Percentiles rank a stretch among this genome's conserved stretches.
Conservation (phyloP, 2,113 vertebrate species). For the Rhombomys opimus region DNA sequence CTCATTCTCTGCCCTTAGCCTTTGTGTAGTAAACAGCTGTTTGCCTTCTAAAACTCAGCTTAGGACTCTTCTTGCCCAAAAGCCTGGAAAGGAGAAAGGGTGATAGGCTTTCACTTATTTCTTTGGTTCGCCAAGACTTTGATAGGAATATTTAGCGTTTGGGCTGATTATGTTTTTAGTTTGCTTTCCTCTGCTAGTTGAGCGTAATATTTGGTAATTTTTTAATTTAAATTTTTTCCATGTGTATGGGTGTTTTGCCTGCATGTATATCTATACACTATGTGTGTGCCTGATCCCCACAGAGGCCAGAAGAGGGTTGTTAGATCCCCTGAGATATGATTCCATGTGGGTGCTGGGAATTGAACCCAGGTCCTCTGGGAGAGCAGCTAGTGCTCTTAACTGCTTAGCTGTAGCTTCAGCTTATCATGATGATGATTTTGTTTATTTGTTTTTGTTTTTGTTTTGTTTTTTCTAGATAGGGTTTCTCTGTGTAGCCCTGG, state of each 20-base stretch:
- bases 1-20: not conserved
- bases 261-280: not conserved
- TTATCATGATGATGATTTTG: not conserved
- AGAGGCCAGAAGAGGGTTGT: not conserved
- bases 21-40: constrained; percentile 37
- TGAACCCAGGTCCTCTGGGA: not conserved
- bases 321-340: not conserved
- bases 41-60: constrained; percentile 54
- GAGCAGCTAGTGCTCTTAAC: not conserved
- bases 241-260: not conserved
- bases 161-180: constrained; percentile 25
- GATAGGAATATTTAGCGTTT: not conserved
- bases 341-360: not conserved
- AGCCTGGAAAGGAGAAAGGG: not conserved
- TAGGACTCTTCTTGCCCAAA: not conserved
- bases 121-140: not conserved
- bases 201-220: not conserved
- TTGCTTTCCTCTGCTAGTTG: not conserved
- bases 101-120: not conserved
- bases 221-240: not conserved
- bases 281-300: not conserved
- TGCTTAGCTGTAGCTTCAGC: not conserved
- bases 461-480: not conserved
- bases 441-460: not conserved
- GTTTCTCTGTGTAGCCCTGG: not conserved